Evolutionary conservation across 2,888 invertebrate genomes (phyloP).

Genomic region (Microdon myrmicae): DNA sequence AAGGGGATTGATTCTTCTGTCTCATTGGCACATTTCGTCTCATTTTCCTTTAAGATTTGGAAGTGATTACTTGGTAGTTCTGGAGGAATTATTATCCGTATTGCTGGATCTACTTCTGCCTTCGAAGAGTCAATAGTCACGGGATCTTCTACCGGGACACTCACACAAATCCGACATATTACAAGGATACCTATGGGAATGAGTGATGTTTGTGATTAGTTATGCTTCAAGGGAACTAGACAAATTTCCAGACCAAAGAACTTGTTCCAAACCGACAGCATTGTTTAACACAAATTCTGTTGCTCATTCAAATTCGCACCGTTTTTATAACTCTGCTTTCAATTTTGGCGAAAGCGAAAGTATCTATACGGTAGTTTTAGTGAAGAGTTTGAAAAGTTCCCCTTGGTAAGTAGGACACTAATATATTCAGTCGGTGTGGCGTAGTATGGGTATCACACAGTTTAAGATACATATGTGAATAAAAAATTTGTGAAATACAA

Average conservation of each 20-base stretch:
- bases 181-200: constrained; percentile 5
- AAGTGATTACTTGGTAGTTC: constrained; percentile 30
- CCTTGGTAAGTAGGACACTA: too few relatives aligned
- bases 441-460: too few relatives aligned
- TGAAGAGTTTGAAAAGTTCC: too few relatives aligned
- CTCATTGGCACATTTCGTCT: background rate
- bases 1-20: constrained; percentile 23
- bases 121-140: too few relatives aligned
- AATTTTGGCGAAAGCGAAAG: constrained; percentile 26
- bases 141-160: constrained; percentile 13
- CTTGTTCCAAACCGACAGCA: constrained; percentile 33
- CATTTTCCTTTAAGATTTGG: constrained; percentile 19
- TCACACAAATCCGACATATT: background rate
- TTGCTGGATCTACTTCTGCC: constrained; percentile 1
- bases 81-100: constrained; percentile 35
- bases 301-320: background rate
- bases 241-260: constrained; percentile 10
- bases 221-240: background rate
- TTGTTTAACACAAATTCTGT: constrained; percentile 32
- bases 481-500: too few relatives aligned
- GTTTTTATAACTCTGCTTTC: constrained; percentile 43
- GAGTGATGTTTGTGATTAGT: background rate
- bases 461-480: too few relatives aligned
- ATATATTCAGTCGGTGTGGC: too few relatives aligned
- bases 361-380: too few relatives aligned